Base-by-base conservation (phyloP, 2,113 vertebrate genomes). In the Catharus bicknelli region DNA sequence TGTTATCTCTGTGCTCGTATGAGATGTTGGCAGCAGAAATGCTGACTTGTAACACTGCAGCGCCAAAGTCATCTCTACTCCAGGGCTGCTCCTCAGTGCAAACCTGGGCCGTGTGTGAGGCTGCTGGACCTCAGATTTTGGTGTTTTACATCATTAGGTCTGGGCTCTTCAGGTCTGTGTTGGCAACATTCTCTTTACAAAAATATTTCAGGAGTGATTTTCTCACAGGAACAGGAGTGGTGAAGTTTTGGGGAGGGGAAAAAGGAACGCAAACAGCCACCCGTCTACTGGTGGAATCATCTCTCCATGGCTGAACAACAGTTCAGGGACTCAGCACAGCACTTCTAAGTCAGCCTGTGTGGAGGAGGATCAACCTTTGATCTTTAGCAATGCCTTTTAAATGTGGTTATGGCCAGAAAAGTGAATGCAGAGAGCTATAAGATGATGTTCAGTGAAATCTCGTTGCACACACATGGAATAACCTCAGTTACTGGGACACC, bases 301-400 rank as follows among this genome's bases (percentile, higher is more conserved):
- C 45, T 79, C 89, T 81, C 40, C n/a, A 74, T 61, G 83, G 78
- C 42, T 29, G 50, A 51, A 18, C n/a, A 83, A 43, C 40, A 50
- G 74, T 89, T 94, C 89, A 74, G 67, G 83, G 42, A 42, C 69
- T 96, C 90, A 79, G 90, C 63, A 9, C 76, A 92, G 90, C 72
- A 86, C 62, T 93, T 82, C 13, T 86, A 83, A 95, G 94, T 80
- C 83, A 96, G 70, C 4, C 80, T 95, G 73, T 91, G 94, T 96
- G 93, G 97, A 97, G 92, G 97, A 97, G 81, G 95, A 90, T 84
- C 90, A 86, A 92, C 22, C 96, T 97, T 97, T 97, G 95, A 97
- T 97, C 95, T 97, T 95, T 70, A 83, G 94, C 76, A 85, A 93
- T 80, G 81, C 73, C 78, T 95, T 97, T 97, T 95, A 97, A 97